Conservation (phyloP, 92 coral and sea anemone genomes). For the Epizoanthus illoricatus region DNA sequence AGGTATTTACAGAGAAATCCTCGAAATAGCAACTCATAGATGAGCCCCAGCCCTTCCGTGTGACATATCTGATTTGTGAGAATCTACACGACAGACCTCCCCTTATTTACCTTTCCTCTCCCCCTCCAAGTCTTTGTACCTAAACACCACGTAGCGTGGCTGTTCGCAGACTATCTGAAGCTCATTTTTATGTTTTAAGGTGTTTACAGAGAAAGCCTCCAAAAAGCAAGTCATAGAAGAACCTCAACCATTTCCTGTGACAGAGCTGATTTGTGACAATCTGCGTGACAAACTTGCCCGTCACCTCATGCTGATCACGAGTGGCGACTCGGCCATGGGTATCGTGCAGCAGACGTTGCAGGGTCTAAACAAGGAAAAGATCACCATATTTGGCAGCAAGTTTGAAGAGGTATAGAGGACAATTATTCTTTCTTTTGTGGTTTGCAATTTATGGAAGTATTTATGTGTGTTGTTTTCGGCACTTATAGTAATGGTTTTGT, state of each 20-base stretch:
- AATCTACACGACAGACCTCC: constrained; percentile 43
- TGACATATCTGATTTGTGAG: constrained; percentile 40
- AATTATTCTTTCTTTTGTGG: not conserved
- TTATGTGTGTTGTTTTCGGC: too few species aligned
- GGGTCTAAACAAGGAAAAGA: constrained; percentile 25
- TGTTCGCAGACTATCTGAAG: too few species aligned
- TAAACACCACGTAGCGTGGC: too few species aligned
- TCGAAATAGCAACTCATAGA: not conserved
- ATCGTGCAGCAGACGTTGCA: constrained; percentile 30
- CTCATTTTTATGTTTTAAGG: too few species aligned
- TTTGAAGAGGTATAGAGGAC: constrained; percentile 35
- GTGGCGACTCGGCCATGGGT: constrained; percentile 51
- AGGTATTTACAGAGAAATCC: constrained; percentile 34
- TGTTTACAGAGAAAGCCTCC: constrained; percentile 29
- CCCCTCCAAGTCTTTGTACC: too few species aligned
- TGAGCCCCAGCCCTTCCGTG: constrained; percentile 33
- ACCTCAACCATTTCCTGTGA: constrained; percentile 38
- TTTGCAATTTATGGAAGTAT: not conserved
- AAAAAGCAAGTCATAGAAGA: constrained; percentile 1
- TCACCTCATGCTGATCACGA: constrained; percentile 47
- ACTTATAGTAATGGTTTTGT: too few species aligned
- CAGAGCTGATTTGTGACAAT: constrained; percentile 44
- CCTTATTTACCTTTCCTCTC: not conserved
- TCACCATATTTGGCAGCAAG: constrained; percentile 49
- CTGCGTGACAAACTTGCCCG: constrained; percentile 45